phyloP scores from a whole-genome alignment of 2,888 invertebrate species.

The Eupithecia abbreviata region DNA sequence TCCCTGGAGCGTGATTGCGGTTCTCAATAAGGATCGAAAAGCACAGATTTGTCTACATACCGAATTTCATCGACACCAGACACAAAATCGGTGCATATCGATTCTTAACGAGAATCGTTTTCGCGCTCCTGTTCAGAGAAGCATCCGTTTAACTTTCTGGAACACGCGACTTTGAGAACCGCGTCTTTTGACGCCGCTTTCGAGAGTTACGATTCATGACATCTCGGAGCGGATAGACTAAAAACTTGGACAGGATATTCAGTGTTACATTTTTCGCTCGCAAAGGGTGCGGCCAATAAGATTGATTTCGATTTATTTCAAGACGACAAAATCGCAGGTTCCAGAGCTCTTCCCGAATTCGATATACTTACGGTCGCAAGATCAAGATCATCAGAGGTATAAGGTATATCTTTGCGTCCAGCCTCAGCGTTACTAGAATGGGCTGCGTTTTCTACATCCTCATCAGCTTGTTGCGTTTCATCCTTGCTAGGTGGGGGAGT shows the following conservation, averaged over 20 bases:
- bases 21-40: not conserved
- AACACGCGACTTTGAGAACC: constrained; percentile 28
- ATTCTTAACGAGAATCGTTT: not conserved
- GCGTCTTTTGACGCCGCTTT: not conserved
- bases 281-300: not conserved
- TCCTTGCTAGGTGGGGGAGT: not conserved
- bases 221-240: not conserved
- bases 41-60: not conserved
- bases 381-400: not conserved
- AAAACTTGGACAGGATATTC: not conserved
- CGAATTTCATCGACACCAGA: not conserved
- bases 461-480: not conserved
- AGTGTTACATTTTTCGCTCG: not conserved
- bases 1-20: constrained; percentile 18
- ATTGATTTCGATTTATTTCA: not conserved
- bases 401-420: not conserved
- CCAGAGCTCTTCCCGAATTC: constrained; percentile 24
- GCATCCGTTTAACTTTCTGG: constrained; percentile 25
- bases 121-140: constrained; percentile 2
- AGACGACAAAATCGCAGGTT: constrained; percentile 29
- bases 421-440: not conserved
- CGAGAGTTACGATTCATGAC: not conserved
- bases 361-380: constrained; percentile 21
- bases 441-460: not conserved
- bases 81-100: not conserved